Percentiles rank a stretch among this genome's conserved stretches.
Evolutionary conservation across 2,113 vertebrate species (phyloP).

Genomic region (Eubucco bourcierii): DNA sequence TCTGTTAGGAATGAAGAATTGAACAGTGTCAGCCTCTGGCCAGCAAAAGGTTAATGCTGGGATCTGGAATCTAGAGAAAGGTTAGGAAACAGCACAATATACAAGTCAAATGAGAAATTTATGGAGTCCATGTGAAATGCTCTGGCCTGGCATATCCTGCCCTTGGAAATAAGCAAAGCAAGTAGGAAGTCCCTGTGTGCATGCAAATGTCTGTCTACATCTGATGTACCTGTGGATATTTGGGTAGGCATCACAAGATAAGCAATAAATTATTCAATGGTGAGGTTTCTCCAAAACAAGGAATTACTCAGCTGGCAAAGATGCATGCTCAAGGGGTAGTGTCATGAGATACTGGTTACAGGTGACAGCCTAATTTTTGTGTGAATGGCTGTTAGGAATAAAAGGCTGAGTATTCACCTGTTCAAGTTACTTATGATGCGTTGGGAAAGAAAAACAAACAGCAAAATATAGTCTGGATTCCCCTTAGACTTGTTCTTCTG

Average conservation of each 20-base stretch:
- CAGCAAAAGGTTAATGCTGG: background rate
- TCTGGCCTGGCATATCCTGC: background rate
- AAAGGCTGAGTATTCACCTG: background rate
- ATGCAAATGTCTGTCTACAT: background rate
- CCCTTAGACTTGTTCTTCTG: background rate
- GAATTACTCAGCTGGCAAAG: background rate
- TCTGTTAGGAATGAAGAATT: background rate
- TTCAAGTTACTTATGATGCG: background rate
- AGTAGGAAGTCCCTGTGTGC: background rate
- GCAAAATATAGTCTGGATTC: background rate
- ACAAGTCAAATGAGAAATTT: background rate
- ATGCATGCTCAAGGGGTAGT: background rate
- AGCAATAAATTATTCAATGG: background rate
- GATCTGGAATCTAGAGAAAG: background rate
- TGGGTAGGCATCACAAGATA: background rate
- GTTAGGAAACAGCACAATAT: background rate
- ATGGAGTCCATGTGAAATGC: background rate
- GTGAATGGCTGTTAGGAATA: background rate
- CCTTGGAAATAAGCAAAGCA: background rate
- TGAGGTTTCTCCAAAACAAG: background rate
- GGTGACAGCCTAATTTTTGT: background rate
- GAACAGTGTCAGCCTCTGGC: background rate
- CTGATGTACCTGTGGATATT: background rate
- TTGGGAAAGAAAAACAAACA: background rate
- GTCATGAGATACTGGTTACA: background rate